A percentile compares a stretch with the other conserved stretches of the same genome.
Evolutionary conservation across 2,797 vertebrate genomes (phyloP).

Genomic region (Rhinophrynus dorsalis): DNA sequence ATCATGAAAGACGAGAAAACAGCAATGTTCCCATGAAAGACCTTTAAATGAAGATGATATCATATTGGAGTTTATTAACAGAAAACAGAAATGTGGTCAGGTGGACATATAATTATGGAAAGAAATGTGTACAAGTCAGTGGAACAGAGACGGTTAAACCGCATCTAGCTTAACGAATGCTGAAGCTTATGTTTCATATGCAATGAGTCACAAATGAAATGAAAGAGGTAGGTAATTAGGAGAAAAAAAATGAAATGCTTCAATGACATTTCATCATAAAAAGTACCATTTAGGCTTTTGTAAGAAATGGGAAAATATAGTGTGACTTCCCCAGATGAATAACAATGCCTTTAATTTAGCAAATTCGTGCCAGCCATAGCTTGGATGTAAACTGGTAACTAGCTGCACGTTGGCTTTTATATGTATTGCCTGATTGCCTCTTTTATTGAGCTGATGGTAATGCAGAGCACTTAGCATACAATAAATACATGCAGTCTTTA

Average conservation of each 20-base stretch:
- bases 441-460: slow-evolving; percentile 10
- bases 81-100: slow-evolving; percentile 56
- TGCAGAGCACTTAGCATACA: background rate
- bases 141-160: slow-evolving; percentile 44
- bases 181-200: slow-evolving; percentile 15
- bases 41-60: slow-evolving; percentile 51
- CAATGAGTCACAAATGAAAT: slow-evolving; percentile 43
- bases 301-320: slow-evolving; percentile 39
- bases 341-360: slow-evolving; percentile 39
- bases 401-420: slow-evolving; percentile 43
- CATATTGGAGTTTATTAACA: slow-evolving; percentile 55
- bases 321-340: slow-evolving; percentile 39
- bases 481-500: background rate
- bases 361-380: slow-evolving; percentile 38
- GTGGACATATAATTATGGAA: slow-evolving; percentile 53
- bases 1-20: slow-evolving; percentile 54
- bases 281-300: slow-evolving; percentile 28
- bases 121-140: slow-evolving; percentile 41
- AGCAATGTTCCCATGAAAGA: slow-evolving; percentile 50
- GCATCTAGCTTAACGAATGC: slow-evolving; percentile 25
- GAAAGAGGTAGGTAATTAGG: slow-evolving; percentile 44
- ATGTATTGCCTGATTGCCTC: slow-evolving; percentile 22
- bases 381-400: slow-evolving; percentile 40
- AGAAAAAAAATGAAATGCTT: slow-evolving; percentile 35
- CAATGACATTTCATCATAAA: slow-evolving; percentile 46